phyloP scores from a whole-genome alignment of 2,797 vertebrate species.

The Eupleurogrammus muticus region DNA sequence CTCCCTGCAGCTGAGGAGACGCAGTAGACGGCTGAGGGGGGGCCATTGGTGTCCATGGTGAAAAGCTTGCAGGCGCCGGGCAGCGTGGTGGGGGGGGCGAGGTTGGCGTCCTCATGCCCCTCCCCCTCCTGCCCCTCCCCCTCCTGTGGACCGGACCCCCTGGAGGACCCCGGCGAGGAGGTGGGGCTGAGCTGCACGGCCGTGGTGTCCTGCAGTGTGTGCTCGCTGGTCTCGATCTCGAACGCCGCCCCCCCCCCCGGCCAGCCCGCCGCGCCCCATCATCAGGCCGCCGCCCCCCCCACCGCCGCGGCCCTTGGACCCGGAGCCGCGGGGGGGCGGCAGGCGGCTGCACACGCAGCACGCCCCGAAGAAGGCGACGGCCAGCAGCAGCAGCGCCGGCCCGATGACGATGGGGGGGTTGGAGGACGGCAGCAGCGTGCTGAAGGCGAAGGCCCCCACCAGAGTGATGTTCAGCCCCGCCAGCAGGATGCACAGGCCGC shows the following conservation, averaged over 20 bases:
- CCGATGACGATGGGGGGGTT: constrained; percentile 95
- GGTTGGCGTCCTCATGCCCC: too few relatives aligned
- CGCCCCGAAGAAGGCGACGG: constrained; percentile 91
- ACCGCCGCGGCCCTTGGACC: constrained; percentile 82
- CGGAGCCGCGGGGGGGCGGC: constrained; percentile 81
- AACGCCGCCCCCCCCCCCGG: constrained; percentile 83
- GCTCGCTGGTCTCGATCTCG: constrained; percentile 96
- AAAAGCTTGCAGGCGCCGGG: constrained; percentile 75
- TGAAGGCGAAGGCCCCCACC: constrained; percentile 94
- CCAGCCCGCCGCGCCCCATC: constrained; percentile 82
- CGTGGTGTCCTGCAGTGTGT: constrained; percentile 95
- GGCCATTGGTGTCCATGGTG: constrained; percentile 82
- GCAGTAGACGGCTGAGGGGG: constrained; percentile 69
- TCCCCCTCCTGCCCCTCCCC: too few relatives aligned
- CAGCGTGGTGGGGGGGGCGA: too few relatives aligned
- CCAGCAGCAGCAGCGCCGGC: constrained; percentile 91
- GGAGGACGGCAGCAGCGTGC: constrained; percentile 90
- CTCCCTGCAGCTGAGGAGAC: constrained; percentile 72
- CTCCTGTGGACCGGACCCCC: constrained; percentile 74
- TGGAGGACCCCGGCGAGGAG: constrained; percentile 74
- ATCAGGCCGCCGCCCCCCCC: constrained; percentile 83
- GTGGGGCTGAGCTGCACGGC: constrained; percentile 86
- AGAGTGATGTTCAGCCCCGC: constrained; percentile 98
- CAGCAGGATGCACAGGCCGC: constrained; percentile 96
- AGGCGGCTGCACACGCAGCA: constrained; percentile 94